Evolutionary conservation across 2,113 vertebrate species (phyloP).

Genomic region (Dunckerocampus dactyliophorus): DNA sequence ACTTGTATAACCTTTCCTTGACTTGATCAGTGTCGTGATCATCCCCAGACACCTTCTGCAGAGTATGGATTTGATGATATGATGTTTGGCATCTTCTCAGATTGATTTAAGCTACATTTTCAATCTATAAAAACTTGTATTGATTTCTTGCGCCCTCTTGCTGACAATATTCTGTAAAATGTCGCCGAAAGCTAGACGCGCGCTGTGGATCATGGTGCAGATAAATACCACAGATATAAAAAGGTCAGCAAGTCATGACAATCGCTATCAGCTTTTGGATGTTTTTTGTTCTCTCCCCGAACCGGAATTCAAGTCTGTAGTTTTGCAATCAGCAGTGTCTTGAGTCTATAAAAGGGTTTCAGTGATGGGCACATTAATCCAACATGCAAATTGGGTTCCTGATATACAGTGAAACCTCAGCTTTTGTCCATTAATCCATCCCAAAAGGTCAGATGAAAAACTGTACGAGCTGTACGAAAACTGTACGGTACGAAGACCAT

Average conservation of each 20-base stretch:
- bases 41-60: constrained; percentile 12
- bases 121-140: constrained; percentile 23
- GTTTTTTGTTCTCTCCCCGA: constrained; percentile 3
- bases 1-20: constrained; percentile 34
- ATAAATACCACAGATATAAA: constrained; percentile 33
- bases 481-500: no score
- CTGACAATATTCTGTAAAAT: constrained; percentile 6
- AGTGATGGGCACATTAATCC: no score
- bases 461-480: no score
- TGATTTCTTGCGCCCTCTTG: not conserved
- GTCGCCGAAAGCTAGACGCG: not conserved
- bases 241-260: constrained; percentile 24
- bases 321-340: no score
- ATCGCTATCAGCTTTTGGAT: constrained; percentile 30
- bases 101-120: constrained; percentile 17
- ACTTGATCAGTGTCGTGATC: constrained; percentile 32
- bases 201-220: constrained; percentile 25
- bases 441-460: no score
- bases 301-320: not conserved
- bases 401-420: no score
- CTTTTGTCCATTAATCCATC: no score
- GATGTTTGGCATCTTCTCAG: constrained; percentile 11
- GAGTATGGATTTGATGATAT: constrained; percentile 13
- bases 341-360: no score
- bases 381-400: no score